Conservation (phyloP, 2,797 vertebrate species). For the Sphenodon punctatus region DNA sequence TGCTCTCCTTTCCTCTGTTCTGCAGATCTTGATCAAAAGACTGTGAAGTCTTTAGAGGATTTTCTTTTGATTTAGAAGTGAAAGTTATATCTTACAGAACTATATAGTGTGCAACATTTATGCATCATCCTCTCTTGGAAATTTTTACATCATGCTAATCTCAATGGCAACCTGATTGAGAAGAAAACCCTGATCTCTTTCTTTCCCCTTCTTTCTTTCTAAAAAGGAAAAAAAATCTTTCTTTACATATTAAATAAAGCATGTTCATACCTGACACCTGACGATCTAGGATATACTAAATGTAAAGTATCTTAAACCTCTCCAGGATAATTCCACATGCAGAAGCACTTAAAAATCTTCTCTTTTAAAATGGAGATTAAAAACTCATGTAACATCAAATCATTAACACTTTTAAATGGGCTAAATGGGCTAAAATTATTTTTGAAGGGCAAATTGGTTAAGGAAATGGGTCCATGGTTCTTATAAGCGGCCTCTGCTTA, state of each 20-base stretch:
- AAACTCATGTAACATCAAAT: no score
- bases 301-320: background rate
- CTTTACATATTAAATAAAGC: background rate
- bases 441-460: slow-evolving; percentile 25
- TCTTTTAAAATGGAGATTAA: no score
- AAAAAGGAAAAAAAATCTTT: background rate
- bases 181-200: background rate
- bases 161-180: background rate
- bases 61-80: background rate
- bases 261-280: background rate
- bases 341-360: background rate
- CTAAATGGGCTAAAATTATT: slow-evolving; percentile 1
- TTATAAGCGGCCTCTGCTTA: no score
- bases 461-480: background rate
- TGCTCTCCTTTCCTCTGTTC: background rate
- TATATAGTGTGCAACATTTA: background rate
- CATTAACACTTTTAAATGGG: no score
- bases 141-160: background rate
- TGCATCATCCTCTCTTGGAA: background rate
- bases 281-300: background rate
- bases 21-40: rapidly evolving
- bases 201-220: background rate
- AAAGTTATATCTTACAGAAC: slow-evolving; percentile 1
- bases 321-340: background rate
- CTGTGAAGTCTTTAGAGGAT: background rate